These are phyloP conservation scores for Melitaea athalia DNA, from an alignment of 2,888 invertebrate genomes.

Conservation along the genomic window DNA sequence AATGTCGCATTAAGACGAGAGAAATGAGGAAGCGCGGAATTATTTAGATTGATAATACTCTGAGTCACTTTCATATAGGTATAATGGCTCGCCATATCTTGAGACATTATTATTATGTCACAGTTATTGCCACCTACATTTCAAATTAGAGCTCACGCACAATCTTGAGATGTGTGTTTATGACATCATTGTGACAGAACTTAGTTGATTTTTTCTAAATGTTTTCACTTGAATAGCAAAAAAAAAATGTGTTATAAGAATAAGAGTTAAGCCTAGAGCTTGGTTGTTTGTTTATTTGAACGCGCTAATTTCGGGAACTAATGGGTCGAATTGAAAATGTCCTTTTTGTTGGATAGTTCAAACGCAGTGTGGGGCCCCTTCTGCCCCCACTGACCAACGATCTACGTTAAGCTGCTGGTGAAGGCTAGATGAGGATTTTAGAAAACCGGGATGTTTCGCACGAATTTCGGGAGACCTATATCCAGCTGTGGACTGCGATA, in stretches of 20 bases:
- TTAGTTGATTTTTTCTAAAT: background rate
- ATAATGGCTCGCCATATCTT: conserved; percentile 16
- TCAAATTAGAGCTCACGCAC: conserved; percentile 13
- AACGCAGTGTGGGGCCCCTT: too few relatives aligned
- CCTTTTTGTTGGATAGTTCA: too few relatives aligned
- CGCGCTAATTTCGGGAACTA: too few relatives aligned
- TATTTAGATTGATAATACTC: conserved; percentile 34
- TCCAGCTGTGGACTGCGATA: too few relatives aligned
- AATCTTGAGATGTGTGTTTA: background rate
- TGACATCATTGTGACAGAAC: background rate
- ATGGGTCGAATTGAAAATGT: too few relatives aligned
- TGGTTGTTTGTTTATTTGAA: too few relatives aligned
- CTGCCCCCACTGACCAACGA: too few relatives aligned
- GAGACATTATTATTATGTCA: conserved; percentile 19
- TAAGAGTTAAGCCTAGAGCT: background rate
- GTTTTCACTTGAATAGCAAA: background rate
- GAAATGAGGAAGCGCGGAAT: conserved; percentile 32
- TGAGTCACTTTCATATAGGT: conserved; percentile 26
- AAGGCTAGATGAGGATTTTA: too few relatives aligned
- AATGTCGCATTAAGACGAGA: conserved; percentile 25
- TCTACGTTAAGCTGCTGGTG: too few relatives aligned
- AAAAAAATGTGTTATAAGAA: background rate
- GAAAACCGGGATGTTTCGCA: too few relatives aligned
- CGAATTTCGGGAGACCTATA: too few relatives aligned
- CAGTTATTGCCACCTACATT: conserved; percentile 22